Evolutionary conservation across 2,797 vertebrate species (phyloP).

Genomic region (Tragopan temminckii): DNA sequence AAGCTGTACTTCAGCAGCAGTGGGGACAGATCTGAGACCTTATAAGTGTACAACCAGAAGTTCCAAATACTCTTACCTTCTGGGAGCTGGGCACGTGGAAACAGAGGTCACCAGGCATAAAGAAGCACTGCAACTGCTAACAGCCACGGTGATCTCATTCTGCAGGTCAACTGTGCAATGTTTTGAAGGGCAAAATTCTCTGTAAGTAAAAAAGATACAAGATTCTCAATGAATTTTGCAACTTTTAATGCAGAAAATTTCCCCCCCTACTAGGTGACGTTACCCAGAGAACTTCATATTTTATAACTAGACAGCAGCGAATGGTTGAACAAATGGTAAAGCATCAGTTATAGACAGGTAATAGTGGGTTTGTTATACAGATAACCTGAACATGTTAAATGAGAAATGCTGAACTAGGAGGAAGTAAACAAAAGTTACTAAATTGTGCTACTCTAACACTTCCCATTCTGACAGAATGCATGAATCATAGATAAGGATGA

Average conservation of each 20-base stretch:
- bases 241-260: background rate
- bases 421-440: conserved; percentile 74
- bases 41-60: background rate
- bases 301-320: conserved; percentile 15
- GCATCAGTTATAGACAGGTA: conserved; percentile 57
- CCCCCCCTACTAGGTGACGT: background rate
- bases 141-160: conserved; percentile 54
- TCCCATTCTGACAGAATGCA: conserved; percentile 63
- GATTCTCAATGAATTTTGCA: conserved; percentile 33
- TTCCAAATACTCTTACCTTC: conserved; percentile 2
- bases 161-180: background rate
- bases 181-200: background rate
- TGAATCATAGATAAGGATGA: conserved; percentile 72
- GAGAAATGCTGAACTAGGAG: conserved; percentile 60
- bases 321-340: conserved; percentile 43
- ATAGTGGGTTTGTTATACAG: conserved; percentile 57
- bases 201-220: background rate
- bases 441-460: conserved; percentile 63
- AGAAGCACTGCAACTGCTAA: conserved; percentile 53
- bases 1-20: background rate
- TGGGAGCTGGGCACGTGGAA: background rate
- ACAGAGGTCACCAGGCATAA: background rate
- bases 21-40: background rate
- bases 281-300: conserved; percentile 37
- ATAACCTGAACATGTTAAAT: conserved; percentile 49